These are phyloP conservation scores for Drosophila albomicans DNA, from an alignment of 1,140 invertebrate genomes.

Conservation along the genomic window DNA sequence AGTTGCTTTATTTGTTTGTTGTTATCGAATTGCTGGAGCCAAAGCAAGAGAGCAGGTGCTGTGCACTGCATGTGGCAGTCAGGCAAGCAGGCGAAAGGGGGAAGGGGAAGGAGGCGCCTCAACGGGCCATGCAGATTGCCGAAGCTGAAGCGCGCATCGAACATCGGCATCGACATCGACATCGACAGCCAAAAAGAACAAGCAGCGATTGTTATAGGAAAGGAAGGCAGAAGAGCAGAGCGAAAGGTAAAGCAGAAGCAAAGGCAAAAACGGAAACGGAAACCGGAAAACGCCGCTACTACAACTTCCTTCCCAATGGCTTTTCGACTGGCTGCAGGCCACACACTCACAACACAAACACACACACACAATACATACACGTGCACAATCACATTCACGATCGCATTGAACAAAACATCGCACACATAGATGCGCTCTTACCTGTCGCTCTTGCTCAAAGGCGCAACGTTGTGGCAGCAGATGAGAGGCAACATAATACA, in stretches of 20 bases:
- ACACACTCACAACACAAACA: constrained; percentile 26
- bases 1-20: constrained; percentile 10
- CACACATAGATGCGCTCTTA: constrained; percentile 6
- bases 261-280: constrained; percentile 36
- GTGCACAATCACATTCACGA: constrained; percentile 5
- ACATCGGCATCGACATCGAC: constrained; percentile 5
- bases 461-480: neutral
- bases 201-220: no score
- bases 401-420: constrained; percentile 6
- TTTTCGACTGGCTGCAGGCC: constrained; percentile 31
- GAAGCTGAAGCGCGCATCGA: constrained; percentile 11
- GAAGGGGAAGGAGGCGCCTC: neutral
- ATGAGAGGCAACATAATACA: constrained; percentile 42
- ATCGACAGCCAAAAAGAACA: constrained; percentile 16
- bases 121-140: constrained; percentile 58
- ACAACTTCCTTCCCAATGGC: constrained; percentile 59
- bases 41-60: constrained; percentile 15
- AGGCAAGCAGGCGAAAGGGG: no score
- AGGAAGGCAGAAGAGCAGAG: neutral
- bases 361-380: constrained; percentile 25
- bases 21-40: constrained; percentile 30
- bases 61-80: neutral
- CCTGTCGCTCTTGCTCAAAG: constrained; percentile 22
- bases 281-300: constrained; percentile 63
- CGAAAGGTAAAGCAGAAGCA: neutral